Percentiles rank a stretch among this genome's conserved stretches.
Evolutionary conservation across 2,888 invertebrate genomes (phyloP).

Genomic region (Stenoptilia bipunctidactyla): DNA sequence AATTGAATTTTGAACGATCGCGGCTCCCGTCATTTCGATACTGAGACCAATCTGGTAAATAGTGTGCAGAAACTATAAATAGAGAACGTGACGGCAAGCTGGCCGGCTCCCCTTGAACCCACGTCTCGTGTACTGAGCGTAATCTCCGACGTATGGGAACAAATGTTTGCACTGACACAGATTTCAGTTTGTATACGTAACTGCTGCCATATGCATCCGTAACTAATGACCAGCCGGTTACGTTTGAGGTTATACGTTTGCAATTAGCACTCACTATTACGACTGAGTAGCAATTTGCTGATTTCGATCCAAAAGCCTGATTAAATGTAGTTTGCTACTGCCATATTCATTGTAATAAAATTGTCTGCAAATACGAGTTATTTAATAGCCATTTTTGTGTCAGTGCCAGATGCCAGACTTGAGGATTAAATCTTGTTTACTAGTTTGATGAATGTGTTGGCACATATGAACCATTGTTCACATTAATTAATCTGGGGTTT

Average conservation of each 20-base stretch:
- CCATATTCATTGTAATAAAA: too few species aligned
- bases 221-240: neutral
- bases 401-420: too few species aligned
- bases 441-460: too few species aligned
- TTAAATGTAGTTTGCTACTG: too few species aligned
- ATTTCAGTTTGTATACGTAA: conserved; percentile 53
- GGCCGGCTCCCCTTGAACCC: conserved; percentile 69
- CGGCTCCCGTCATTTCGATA: conserved; percentile 64
- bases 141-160: conserved; percentile 55
- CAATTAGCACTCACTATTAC: neutral
- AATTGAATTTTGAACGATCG: conserved; percentile 40
- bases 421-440: too few species aligned
- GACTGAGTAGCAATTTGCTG: neutral
- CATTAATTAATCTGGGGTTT: conserved; percentile 1
- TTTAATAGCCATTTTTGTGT: too few species aligned
- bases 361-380: too few species aligned
- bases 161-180: conserved; percentile 63
- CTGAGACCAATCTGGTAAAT: conserved; percentile 62
- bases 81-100: conserved; percentile 56
- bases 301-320: too few species aligned
- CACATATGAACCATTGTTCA: neutral
- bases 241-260: neutral
- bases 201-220: neutral
- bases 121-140: conserved; percentile 42
- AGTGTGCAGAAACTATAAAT: conserved; percentile 62